These are phyloP conservation scores for Pyrrhosoma nymphula DNA, from an alignment of 2,888 invertebrate species.

Conservation along the genomic window DNA sequence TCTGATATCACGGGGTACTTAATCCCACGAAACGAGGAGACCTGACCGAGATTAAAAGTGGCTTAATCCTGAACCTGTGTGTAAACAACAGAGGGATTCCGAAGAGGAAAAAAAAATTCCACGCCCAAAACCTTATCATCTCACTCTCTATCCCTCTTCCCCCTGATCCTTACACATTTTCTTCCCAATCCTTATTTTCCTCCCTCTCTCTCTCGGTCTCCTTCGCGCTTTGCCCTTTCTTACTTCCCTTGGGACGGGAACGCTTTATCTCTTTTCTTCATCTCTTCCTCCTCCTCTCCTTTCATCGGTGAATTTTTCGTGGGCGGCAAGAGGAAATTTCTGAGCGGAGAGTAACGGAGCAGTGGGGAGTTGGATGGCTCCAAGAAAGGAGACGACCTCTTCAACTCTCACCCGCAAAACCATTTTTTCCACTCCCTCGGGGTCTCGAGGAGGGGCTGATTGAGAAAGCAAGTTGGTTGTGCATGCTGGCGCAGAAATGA, in stretches of 20 bases:
- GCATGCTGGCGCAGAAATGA: constrained; percentile 29
- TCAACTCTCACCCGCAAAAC: constrained; percentile 35
- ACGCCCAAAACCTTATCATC: neutral
- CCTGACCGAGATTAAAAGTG: constrained; percentile 48
- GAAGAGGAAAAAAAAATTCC: neutral
- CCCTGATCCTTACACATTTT: neutral
- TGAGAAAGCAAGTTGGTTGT: constrained; percentile 51
- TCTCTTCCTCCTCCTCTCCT: neutral
- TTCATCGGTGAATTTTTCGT: neutral
- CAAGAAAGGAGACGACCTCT: neutral
- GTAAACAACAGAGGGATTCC: constrained; percentile 45
- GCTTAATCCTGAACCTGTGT: constrained; percentile 47
- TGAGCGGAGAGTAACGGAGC: neutral
- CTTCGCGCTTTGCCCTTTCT: neutral
- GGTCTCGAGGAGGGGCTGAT: constrained; percentile 1
- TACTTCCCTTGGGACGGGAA: constrained; percentile 7
- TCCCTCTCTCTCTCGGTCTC: neutral
- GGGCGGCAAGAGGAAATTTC: neutral
- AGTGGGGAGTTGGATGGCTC: neutral
- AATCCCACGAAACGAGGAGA: constrained; percentile 30
- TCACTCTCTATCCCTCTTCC: neutral
- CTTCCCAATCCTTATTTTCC: neutral
- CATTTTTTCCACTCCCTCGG: constrained; percentile 26
- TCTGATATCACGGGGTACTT: neutral
- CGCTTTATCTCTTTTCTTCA: constrained; percentile 47